Evolutionary conservation across 2,797 vertebrate genomes (phyloP), one percentile per base, ranked within the genome.

Genomic region (Epinephelus awoara): DNA sequence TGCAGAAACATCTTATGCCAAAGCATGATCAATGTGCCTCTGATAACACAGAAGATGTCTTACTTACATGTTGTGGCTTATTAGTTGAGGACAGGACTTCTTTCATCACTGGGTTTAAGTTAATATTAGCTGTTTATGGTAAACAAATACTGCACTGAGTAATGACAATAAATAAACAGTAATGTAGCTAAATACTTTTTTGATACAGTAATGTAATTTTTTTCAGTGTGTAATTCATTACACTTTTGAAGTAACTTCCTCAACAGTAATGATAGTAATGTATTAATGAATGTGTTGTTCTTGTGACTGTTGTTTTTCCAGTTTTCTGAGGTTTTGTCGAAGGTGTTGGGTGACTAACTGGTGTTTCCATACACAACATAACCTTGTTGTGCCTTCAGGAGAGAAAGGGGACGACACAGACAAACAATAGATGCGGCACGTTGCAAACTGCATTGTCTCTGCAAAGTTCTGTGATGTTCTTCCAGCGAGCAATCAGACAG

Each of bases 321-420:
- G 46, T 46, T 78, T 73, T 77, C 58, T 74, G 21, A 55, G 17
- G 6, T 52, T 72, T 62, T 58, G 67, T 66, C 72, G 2, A 64
- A 59, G 34, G 13, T 74, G 62, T 51, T 59, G 34, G 13, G 12
- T 72, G 54, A 72, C 56, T 67, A 66, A 69, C 55, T 46, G 21
- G 44, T 88, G 84, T 93, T 90, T 92, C 83, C 77, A 80, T 50
- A 70, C 12, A 92, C 78, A 92, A 88, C 89, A 92, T 68, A 65
- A 71, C 73, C 77, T 82, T 88, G 82, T 91, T 91, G 71, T 90
- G 68, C 77, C 67, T 83, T 71, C 72, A 74, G 68, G 29, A 29
- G 23, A 66, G 47, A 65, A n/a, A 44, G 54, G 15, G 66, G 25
- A 65, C 78, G 19, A 59, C 29, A 46, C 59, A 81, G n/a, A 68